These are phyloP conservation scores for Cheilinus undulatus DNA, from an alignment of 2,113 vertebrate genomes.

Conservation along the genomic window DNA sequence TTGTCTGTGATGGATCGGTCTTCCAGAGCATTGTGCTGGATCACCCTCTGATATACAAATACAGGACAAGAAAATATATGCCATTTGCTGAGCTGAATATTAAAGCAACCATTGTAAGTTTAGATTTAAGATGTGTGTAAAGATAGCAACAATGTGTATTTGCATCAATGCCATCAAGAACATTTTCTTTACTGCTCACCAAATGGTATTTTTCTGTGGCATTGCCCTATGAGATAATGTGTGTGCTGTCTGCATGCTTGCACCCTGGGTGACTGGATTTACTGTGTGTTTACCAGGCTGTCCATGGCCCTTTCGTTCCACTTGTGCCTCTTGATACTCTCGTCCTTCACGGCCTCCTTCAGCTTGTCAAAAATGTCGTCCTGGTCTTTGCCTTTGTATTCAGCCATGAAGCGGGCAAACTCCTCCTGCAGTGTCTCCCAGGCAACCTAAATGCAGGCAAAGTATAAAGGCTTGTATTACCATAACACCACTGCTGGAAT, in stretches of 20 bases:
- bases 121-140: neutral
- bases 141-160: neutral
- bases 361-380: slow-evolving; percentile 99
- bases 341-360: slow-evolving; percentile 97
- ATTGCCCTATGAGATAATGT: slow-evolving; percentile 2
- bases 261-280: slow-evolving; percentile 10
- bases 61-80: neutral
- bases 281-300: slow-evolving; percentile 89
- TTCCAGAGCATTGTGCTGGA: slow-evolving; percentile 98
- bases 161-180: no score
- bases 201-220: neutral
- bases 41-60: slow-evolving; percentile 88
- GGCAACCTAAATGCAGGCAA: slow-evolving; percentile 86
- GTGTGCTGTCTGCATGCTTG: neutral
- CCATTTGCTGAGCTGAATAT: neutral
- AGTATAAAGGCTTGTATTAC: slow-evolving; percentile 3
- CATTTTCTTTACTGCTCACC: no score
- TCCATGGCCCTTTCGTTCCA: slow-evolving; percentile 98
- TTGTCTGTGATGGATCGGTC: slow-evolving; percentile 98
- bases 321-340: slow-evolving; percentile 96
- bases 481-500: neutral
- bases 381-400: slow-evolving; percentile 96
- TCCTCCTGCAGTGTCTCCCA: slow-evolving; percentile 98
- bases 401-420: slow-evolving; percentile 98
- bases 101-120: neutral